Evolutionary conservation across 2,797 vertebrate genomes (phyloP).

Genomic region (Epinephelus awoara): DNA sequence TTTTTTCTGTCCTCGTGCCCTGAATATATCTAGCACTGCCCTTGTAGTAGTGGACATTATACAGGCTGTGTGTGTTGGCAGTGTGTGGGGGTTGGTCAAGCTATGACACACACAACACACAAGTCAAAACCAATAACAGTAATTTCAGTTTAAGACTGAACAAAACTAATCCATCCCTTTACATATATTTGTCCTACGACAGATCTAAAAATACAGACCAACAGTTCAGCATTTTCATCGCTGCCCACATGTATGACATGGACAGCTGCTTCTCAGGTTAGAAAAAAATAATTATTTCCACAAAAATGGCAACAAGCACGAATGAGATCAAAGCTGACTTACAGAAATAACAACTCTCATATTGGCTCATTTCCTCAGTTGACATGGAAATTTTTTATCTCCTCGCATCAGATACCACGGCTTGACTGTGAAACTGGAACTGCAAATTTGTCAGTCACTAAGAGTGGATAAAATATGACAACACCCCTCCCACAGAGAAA

Average conservation of each 20-base stretch:
- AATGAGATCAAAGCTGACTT: neutral
- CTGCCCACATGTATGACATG: neutral
- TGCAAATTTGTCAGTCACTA: neutral
- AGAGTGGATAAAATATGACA: neutral
- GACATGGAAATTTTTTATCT: no score
- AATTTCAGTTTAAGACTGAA: neutral
- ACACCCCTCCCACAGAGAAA: neutral
- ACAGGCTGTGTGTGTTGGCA: neutral
- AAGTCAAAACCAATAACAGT: neutral
- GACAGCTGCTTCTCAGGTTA: neutral
- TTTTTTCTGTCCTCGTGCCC: neutral
- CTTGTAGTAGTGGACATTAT: neutral
- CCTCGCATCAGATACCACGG: no score
- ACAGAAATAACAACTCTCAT: neutral
- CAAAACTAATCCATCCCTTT: neutral
- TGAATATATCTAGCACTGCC: conserved; percentile 1
- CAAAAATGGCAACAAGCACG: neutral
- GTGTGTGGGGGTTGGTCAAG: neutral
- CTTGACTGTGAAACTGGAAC: no score
- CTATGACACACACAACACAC: neutral
- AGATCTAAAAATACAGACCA: neutral
- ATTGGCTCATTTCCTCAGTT: no score
- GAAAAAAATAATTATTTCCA: neutral
- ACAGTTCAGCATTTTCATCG: neutral
- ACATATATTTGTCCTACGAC: neutral